A percentile compares a stretch with the other conserved stretches of the same genome.
Conservation (phyloP, 2,888 invertebrate species). For the Drosophila pseudotakahashii region DNA sequence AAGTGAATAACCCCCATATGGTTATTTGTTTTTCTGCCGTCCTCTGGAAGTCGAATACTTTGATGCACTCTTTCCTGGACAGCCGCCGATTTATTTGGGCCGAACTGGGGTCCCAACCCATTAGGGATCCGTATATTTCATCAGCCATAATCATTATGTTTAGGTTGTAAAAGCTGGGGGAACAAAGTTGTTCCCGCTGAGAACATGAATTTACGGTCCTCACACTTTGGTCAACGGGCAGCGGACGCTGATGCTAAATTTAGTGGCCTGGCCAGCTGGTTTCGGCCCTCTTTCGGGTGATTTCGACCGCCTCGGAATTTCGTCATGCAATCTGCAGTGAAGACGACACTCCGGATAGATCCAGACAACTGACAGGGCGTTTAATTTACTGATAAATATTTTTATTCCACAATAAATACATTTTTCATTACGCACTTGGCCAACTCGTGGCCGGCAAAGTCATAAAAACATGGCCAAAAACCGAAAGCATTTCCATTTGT, state of each 20-base stretch:
- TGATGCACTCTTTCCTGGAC: slow-evolving; percentile 3
- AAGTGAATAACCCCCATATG: slow-evolving; percentile 45
- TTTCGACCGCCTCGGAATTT: slow-evolving; percentile 49
- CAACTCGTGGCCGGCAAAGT: slow-evolving; percentile 51
- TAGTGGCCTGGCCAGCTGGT: slow-evolving; percentile 27
- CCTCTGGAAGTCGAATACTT: background rate
- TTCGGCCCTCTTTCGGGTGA: slow-evolving; percentile 12
- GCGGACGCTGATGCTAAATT: slow-evolving; percentile 20
- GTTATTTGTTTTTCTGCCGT: background rate
- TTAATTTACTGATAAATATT: slow-evolving; percentile 81
- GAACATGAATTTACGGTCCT: slow-evolving; percentile 27
- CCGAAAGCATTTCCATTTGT: slow-evolving; percentile 64
- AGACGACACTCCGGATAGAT: slow-evolving; percentile 19
- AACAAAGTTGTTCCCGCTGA: slow-evolving; percentile 21
- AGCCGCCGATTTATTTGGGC: slow-evolving; percentile 2
- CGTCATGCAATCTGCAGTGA: slow-evolving; percentile 56
- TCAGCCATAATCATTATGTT: slow-evolving; percentile 26
- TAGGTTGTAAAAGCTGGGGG: background rate
- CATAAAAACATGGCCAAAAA: slow-evolving; percentile 68
- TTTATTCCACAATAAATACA: slow-evolving; percentile 72
- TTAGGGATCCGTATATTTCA: slow-evolving; percentile 9
- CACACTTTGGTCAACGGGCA: slow-evolving; percentile 6
- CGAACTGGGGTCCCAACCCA: slow-evolving; percentile 8
- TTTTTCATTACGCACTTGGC: slow-evolving; percentile 70
- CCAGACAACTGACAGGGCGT: slow-evolving; percentile 45